phyloP scores from a whole-genome alignment of 2,113 vertebrate genomes.

The Zosterops lateralis region DNA sequence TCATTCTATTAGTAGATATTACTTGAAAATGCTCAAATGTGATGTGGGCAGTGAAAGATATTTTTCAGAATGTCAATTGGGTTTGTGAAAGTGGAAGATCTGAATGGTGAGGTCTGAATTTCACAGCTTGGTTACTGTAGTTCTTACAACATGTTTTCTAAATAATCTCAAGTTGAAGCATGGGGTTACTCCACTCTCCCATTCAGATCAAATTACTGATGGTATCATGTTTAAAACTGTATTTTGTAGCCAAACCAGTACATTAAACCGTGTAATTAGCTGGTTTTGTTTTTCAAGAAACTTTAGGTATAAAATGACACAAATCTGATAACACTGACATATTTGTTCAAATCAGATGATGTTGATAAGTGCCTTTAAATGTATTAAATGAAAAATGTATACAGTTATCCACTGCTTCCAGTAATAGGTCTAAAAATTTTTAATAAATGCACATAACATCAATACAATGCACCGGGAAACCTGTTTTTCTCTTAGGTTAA shows the following conservation, averaged over 20 bases:
- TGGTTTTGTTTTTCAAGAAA: not conserved
- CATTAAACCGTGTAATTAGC: not conserved
- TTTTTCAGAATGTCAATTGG: not conserved
- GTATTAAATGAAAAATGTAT: not conserved
- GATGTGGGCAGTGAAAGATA: not conserved
- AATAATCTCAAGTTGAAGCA: not conserved
- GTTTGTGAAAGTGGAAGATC: not conserved
- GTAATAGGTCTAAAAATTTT: not conserved
- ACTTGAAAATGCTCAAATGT: not conserved
- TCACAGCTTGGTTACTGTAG: not conserved
- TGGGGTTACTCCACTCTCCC: not conserved
- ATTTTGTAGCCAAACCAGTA: not conserved
- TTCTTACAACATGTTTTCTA: not conserved
- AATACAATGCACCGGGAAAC: not conserved
- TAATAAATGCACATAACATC: fast-evolving
- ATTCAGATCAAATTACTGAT: not conserved
- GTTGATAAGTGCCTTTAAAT: not conserved
- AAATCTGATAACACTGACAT: not conserved
- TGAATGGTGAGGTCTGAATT: not conserved
- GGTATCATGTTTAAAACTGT: not conserved
- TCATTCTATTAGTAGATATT: not conserved
- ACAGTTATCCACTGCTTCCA: not conserved
- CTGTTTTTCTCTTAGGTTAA: not conserved
- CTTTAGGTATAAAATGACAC: not conserved
- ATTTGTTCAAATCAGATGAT: fast-evolving